Base-by-base conservation (phyloP, 2,797 vertebrate genomes). In the Enteromius afrohamiltoni region DNA sequence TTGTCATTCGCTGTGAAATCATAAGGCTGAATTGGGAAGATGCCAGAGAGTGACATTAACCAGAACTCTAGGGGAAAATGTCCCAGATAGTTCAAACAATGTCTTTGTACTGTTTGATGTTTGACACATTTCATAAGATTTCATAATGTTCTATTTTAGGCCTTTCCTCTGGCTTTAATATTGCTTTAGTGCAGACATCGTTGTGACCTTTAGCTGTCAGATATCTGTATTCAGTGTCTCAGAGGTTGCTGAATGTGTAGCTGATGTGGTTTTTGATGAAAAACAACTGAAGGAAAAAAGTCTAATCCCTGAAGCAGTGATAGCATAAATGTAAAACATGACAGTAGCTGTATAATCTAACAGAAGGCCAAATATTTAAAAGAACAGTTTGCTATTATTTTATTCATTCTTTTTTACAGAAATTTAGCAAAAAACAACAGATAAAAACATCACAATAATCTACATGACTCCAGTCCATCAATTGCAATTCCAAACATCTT, bases 201-300 rank as follows among this genome's bases (percentile, higher is more conserved):
- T 70, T 26, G 40, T 70, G 68, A 70, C 40, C 68, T 47, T 47
- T 47, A 70, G 40, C 68, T 70, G 40, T 26, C 68, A 70, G 40
- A 70, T 47, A 70, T 70, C n/a, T 70, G n/a, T 70, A 45, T 70
- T 45, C n/a, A 70, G 0, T 26, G 40, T 70, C 68, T 70, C 34
- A 68, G 65, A 68, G 19, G 34, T 21, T 8, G 40, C 23, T 47
- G n/a, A 47, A 70, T 70, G 37, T 69, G 37, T 42, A 42, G 37
- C 21, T 69, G 23, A 70, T 47, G 6, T 26, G 40, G 14, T 26
- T 45, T 70, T 70, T 45, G 11, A 45, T 16, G n/a, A 34, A 37
- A 34, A 67, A 17, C 40, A 45, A 69, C 21, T 68, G 19, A 34
- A 40, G n/a, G n/a, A 67, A 69, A 45, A 4, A 70, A 45, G 40